Base-by-base conservation (phyloP, 2,888 invertebrate genomes). In the Caenorhabditis sinica region DNA sequence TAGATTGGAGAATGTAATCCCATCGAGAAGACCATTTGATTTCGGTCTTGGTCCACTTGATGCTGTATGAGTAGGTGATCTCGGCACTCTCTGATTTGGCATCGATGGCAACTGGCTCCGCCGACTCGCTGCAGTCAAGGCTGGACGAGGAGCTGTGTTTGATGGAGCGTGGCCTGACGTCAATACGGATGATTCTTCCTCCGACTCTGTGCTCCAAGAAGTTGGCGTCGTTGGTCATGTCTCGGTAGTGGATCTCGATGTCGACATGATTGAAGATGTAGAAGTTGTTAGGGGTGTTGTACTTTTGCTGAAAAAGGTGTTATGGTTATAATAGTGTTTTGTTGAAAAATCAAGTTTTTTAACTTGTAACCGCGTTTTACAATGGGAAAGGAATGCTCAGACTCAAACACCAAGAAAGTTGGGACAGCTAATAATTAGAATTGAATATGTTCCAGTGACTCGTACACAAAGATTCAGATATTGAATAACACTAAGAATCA, bases 1-100 rank as follows among this genome's bases (percentile, higher is more conserved):
- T 97, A 0, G 98, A 97, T 94, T 98, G 97, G 82, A 99, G 94
- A 86, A 99, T 98, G 93, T 99, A 99, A 94, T 99, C 99, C 99
- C 99, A 99, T 92, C 99, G 95, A 0, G 97, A 98, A 0, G 97
- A 97, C 99, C 98, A 99, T 94, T 97, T 97, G 17, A 97, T 93
- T 3, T 92, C 86, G 17, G 92, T 92, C 82, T 93, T 92, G 85
- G 95, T 94, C 93, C 96, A 98, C 30, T 94, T 95, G 0, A 98
- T 95, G 8, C 96, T 95, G 94, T 98, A 99, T 0, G 97, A 95
- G 94, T 98, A 99, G 0, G 95, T 95, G 49, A 98, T 95, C n/a
- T 87, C 88, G 15, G 93, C 73, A n/a, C 90, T 89, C 20, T 90
- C 89, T 51, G 85, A 86, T 2, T 93, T 95, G 63, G 94, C 94